Conservation (phyloP, 92 coral and sea anemone genomes). For the Diadumene lineata region DNA sequence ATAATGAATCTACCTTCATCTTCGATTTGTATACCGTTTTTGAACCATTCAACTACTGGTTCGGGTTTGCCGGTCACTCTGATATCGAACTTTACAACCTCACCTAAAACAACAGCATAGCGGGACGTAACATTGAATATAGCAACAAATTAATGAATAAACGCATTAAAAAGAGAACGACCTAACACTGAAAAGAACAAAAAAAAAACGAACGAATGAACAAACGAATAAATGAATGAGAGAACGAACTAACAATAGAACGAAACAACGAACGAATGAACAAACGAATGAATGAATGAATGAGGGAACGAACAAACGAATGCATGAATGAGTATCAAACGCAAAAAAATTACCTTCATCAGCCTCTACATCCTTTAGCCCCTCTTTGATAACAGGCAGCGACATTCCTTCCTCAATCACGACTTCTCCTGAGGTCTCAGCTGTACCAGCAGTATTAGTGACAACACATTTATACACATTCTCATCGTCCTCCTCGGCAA, state of each 20-base stretch:
- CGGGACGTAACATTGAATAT: too few relatives aligned
- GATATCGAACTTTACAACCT: conserved; percentile 73
- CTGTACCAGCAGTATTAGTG: conserved; percentile 67
- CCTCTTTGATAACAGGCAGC: conserved; percentile 83
- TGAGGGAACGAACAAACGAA: too few relatives aligned
- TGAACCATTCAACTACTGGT: conserved; percentile 98
- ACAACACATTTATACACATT: conserved; percentile 84
- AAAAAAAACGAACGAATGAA: too few relatives aligned
- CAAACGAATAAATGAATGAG: too few relatives aligned
- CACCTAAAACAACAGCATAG: too few relatives aligned
- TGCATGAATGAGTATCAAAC: too few relatives aligned
- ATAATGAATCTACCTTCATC: conserved; percentile 84
- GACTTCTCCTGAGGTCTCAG: conserved; percentile 61
- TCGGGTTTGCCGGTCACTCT: conserved; percentile 82
- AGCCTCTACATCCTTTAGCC: conserved; percentile 51
- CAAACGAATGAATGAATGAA: too few relatives aligned
- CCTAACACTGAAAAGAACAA: too few relatives aligned
- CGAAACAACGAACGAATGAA: too few relatives aligned
- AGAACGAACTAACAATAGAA: too few relatives aligned
- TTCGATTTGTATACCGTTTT: conserved; percentile 70
- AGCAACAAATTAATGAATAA: too few relatives aligned
- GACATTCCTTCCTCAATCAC: conserved; percentile 90
- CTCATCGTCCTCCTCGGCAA: conserved; percentile 82
- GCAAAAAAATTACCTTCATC: conserved; percentile 1
- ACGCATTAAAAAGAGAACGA: too few relatives aligned